Percentiles rank a stretch among this genome's conserved stretches.
These are phyloP conservation scores for Irena cyanogastra DNA, from an alignment of 2,113 vertebrate genomes.

Conservation along the genomic window DNA sequence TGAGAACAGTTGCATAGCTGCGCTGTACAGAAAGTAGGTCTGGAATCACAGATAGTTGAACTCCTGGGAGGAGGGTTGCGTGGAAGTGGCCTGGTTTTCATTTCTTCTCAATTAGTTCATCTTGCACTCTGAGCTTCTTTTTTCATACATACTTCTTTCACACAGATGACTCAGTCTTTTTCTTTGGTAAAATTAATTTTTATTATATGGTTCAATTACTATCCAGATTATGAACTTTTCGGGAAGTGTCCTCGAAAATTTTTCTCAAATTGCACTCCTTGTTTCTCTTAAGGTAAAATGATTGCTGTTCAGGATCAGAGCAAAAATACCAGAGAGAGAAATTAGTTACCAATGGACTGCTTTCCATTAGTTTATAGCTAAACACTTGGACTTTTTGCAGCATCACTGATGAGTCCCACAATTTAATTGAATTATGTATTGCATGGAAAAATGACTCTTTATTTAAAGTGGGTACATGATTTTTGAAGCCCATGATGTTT, in stretches of 20 bases:
- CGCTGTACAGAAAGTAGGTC: not conserved
- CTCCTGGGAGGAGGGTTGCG: not conserved
- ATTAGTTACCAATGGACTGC: not conserved
- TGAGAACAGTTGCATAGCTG: not conserved
- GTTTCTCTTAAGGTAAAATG: not conserved
- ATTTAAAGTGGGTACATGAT: not conserved
- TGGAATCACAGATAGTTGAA: constrained; percentile 19
- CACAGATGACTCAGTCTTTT: not conserved
- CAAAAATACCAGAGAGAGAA: not conserved
- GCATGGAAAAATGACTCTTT: not conserved
- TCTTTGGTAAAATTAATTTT: not conserved
- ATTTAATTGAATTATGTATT: not conserved
- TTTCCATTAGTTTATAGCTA: not conserved
- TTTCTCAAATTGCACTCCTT: not conserved
- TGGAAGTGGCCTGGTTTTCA: constrained; percentile 24
- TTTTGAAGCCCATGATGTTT: not conserved
- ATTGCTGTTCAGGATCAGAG: not conserved
- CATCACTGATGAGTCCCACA: not conserved
- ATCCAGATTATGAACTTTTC: not conserved
- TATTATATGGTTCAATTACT: not conserved
- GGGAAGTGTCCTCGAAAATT: not conserved
- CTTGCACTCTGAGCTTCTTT: not conserved
- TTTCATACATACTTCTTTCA: not conserved
- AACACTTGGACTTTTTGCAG: not conserved
- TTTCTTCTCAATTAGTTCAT: constrained; percentile 35